These are phyloP conservation scores for Coptodon rendalli DNA, from an alignment of 2,113 vertebrate species.

Conservation along the genomic window DNA sequence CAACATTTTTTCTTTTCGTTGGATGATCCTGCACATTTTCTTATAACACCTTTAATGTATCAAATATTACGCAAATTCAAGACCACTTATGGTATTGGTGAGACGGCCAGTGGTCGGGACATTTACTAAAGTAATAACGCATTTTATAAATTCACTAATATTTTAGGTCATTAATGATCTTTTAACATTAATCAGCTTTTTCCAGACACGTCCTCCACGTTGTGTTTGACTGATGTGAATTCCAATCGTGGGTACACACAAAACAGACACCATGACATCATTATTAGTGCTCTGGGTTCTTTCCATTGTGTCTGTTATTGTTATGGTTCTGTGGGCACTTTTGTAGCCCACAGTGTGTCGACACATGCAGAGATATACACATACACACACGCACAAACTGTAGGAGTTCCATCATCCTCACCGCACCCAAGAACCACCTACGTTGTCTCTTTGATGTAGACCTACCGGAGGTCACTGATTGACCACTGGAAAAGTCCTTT, in stretches of 20 bases:
- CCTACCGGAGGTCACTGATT: constrained; percentile 17
- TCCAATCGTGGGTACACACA: constrained; percentile 8
- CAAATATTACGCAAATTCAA: neutral
- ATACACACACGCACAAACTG: neutral
- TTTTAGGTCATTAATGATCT: neutral
- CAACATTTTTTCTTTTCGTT: neutral
- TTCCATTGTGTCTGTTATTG: constrained; percentile 49
- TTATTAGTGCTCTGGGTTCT: constrained; percentile 3
- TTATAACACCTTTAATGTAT: neutral
- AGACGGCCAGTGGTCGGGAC: neutral
- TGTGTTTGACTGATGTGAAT: neutral
- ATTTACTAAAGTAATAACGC: neutral
- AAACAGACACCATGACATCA: constrained; percentile 50
- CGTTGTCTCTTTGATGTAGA: constrained; percentile 39
- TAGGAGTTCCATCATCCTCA: constrained; percentile 7
- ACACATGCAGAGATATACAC: neutral
- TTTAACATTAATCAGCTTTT: neutral
- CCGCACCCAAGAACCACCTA: constrained; percentile 41
- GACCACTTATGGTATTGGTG: neutral
- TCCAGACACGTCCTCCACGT: neutral
- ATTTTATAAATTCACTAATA: neutral
- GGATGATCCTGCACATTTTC: neutral
- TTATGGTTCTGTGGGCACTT: constrained; percentile 39
- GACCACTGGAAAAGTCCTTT: constrained; percentile 48
- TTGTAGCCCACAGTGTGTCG: neutral